Conservation (phyloP, 2,888 invertebrate species). For the Aelia acuminata region DNA sequence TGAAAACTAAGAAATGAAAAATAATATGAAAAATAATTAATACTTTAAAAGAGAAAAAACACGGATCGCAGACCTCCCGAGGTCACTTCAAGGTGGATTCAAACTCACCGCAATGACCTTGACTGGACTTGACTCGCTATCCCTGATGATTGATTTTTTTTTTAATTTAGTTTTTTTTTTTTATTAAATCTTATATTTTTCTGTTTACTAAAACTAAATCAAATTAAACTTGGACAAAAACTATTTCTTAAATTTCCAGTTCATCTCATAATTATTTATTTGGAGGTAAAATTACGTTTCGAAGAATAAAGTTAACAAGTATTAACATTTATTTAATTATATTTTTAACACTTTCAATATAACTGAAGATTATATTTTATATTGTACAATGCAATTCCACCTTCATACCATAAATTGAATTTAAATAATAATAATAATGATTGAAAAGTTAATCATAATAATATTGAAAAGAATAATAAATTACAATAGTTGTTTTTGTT, state of each 20-base stretch:
- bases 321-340: too few relatives aligned
- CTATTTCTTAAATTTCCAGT: not conserved
- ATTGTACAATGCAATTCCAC: too few relatives aligned
- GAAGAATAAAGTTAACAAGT: too few relatives aligned
- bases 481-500: too few relatives aligned
- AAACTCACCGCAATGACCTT: not conserved
- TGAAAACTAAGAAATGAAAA: too few relatives aligned
- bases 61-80: not conserved
- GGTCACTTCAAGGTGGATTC: not conserved
- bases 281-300: too few relatives aligned
- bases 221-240: too few relatives aligned
- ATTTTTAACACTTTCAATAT: too few relatives aligned
- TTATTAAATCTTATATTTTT: not conserved
- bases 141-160: not conserved
- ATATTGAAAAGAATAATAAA: too few relatives aligned
- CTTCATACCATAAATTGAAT: too few relatives aligned
- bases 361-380: not conserved
- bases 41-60: not conserved
- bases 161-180: not conserved
- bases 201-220: not conserved
- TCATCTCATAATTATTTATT: not conserved
- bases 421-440: too few relatives aligned
- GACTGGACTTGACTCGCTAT: not conserved
- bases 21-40: not conserved
- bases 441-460: too few relatives aligned